These are phyloP conservation scores for Nothura maculosa DNA, from an alignment of 2,797 vertebrate species.

Conservation along the genomic window DNA sequence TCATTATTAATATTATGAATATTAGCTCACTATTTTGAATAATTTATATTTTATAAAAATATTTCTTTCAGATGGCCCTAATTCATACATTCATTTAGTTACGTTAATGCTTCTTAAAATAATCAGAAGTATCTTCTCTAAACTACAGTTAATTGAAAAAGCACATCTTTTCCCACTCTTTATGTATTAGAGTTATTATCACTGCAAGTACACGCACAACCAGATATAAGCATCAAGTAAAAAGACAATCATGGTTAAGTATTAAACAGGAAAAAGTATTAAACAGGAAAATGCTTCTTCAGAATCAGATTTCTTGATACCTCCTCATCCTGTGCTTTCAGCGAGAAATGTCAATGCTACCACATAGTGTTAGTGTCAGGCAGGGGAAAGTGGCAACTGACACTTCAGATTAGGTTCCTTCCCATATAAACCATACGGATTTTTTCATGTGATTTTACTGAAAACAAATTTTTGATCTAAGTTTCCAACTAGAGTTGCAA, in stretches of 20 bases:
- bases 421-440: accelerated
- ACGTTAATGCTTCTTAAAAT: not conserved
- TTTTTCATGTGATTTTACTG: not conserved
- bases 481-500: not conserved
- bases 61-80: not conserved
- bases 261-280: not conserved
- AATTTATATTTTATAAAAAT: not conserved
- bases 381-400: not conserved
- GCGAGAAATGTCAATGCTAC: not conserved
- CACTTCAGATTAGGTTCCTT: not conserved
- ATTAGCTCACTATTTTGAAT: not conserved
- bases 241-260: not conserved
- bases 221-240: not conserved
- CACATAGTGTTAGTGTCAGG: not conserved
- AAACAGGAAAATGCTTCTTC: not conserved
- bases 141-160: not conserved
- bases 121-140: not conserved
- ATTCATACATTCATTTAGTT: not conserved
- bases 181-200: not conserved
- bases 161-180: not conserved
- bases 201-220: not conserved
- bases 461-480: not conserved
- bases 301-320: not conserved
- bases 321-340: accelerated
- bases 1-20: no score